A percentile compares a stretch with the other conserved stretches of the same genome.
Conservation (phyloP, 2,888 invertebrate species). For the Onchidella celtica region DNA sequence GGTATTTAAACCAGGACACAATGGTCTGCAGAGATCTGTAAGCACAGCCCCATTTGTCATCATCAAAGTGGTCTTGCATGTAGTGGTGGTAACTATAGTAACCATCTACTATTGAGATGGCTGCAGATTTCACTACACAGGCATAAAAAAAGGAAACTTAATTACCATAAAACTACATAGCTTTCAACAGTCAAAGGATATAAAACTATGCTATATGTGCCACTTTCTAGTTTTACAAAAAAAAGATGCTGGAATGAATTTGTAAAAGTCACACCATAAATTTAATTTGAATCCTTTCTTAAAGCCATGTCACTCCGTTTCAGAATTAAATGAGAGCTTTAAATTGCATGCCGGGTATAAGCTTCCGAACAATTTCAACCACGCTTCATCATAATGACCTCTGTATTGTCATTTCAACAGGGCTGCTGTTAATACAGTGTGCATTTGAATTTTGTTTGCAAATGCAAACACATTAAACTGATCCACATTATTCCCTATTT, state of each 20-base stretch:
- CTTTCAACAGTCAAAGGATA: background rate
- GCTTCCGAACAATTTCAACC: too few relatives aligned
- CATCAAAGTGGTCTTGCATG: slow-evolving; percentile 92
- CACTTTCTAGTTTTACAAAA: background rate
- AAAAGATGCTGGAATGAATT: background rate
- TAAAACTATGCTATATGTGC: background rate
- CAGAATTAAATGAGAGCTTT: too few relatives aligned
- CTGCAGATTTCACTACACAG: slow-evolving; percentile 69
- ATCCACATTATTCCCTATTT: too few relatives aligned
- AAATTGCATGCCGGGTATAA: too few relatives aligned
- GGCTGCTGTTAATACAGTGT: too few relatives aligned
- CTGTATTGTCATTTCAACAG: too few relatives aligned
- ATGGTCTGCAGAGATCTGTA: slow-evolving; percentile 98
- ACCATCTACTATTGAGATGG: slow-evolving; percentile 85
- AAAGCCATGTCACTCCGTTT: too few relatives aligned
- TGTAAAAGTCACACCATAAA: background rate
- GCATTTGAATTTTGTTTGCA: too few relatives aligned
- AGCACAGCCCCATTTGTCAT: slow-evolving; percentile 99
- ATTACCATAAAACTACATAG: too few relatives aligned
- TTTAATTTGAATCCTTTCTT: too few relatives aligned
- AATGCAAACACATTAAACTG: too few relatives aligned
- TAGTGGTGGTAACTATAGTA: slow-evolving; percentile 97
- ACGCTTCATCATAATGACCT: too few relatives aligned
- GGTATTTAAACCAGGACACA: slow-evolving; percentile 92
- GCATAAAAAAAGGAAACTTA: slow-evolving; percentile 23